Percentiles rank a stretch among this genome's conserved stretches.
Conservation (phyloP, 2,888 invertebrate genomes). For the Exephanes ischioxanthus region DNA sequence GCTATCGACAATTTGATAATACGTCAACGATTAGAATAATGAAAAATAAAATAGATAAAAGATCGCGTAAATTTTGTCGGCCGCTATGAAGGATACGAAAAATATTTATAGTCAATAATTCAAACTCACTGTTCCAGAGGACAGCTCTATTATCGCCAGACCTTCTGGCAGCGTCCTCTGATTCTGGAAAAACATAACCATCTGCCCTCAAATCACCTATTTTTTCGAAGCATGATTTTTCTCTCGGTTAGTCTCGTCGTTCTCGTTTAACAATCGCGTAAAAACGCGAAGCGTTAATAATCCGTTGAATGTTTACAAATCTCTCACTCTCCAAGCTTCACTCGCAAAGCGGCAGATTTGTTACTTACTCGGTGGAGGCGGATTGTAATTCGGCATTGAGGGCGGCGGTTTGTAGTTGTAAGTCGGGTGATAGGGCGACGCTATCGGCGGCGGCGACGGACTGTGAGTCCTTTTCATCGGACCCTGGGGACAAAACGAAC, state of each 20-base stretch:
- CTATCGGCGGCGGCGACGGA: slow-evolving; percentile 87
- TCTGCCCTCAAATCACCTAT: slow-evolving; percentile 75
- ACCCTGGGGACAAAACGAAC: slow-evolving; percentile 83
- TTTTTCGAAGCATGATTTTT: slow-evolving; percentile 69
- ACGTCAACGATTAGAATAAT: too few relatives aligned
- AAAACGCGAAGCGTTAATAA: too few relatives aligned
- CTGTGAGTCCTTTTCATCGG: slow-evolving; percentile 88
- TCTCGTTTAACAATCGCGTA: not conserved
- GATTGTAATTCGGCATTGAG: slow-evolving; percentile 88
- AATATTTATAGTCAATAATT: not conserved
- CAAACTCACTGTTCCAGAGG: slow-evolving; percentile 93
- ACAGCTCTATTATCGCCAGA: slow-evolving; percentile 93
- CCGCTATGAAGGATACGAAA: not conserved
- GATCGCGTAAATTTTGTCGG: not conserved
- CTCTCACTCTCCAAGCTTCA: slow-evolving; percentile 6
- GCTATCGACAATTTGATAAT: too few relatives aligned
- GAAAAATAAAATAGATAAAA: slow-evolving; percentile 7
- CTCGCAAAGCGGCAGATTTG: slow-evolving; percentile 19
- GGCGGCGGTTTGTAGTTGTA: slow-evolving; percentile 87
- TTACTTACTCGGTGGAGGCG: slow-evolving; percentile 87
- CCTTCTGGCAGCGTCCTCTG: slow-evolving; percentile 93
- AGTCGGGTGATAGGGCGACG: slow-evolving; percentile 86
- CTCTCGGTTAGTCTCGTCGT: slow-evolving; percentile 61
- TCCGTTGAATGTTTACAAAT: not conserved
- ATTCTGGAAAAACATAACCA: slow-evolving; percentile 86